A percentile compares a stretch with the other conserved stretches of the same genome.
Conservation (phyloP, 2,797 vertebrate species). For the Lerista edwardsae region DNA sequence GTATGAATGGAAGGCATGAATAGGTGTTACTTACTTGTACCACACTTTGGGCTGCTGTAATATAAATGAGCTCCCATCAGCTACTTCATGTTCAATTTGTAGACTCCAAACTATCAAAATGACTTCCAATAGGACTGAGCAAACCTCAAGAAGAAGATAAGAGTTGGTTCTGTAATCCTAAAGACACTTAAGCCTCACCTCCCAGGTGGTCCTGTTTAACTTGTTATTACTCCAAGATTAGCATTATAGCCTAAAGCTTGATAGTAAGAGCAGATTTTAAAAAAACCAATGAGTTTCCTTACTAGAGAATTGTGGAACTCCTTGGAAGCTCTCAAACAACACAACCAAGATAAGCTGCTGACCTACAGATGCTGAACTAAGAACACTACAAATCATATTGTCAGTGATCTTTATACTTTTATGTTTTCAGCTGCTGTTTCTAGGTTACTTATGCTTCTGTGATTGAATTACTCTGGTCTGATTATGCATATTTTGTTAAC, state of each 20-base stretch:
- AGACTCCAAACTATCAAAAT: not conserved
- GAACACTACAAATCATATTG: not conserved
- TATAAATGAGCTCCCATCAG: constrained; percentile 56
- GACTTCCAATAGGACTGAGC: not conserved
- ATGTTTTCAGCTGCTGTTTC: no score
- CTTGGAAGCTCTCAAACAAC: not conserved
- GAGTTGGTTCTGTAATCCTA: not conserved
- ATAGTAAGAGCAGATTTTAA: no score
- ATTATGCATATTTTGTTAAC: no score
- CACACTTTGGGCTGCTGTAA: constrained; percentile 19
- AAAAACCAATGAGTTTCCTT: no score
- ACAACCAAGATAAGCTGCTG: not conserved
- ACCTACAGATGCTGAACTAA: not conserved
- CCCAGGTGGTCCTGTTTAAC: not conserved
- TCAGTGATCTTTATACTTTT: no score
- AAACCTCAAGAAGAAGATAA: not conserved
- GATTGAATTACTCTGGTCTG: no score
- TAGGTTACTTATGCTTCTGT: no score
- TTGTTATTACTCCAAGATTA: not conserved
- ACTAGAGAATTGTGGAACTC: no score
- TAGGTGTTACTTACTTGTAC: constrained; percentile 39
- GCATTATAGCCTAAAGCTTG: no score
- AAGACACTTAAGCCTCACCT: not conserved
- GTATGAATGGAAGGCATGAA: constrained; percentile 52
- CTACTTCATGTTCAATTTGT: constrained; percentile 42